phyloP scores from a whole-genome alignment of 2,797 vertebrate genomes.

The Ficedula albicollis region DNA sequence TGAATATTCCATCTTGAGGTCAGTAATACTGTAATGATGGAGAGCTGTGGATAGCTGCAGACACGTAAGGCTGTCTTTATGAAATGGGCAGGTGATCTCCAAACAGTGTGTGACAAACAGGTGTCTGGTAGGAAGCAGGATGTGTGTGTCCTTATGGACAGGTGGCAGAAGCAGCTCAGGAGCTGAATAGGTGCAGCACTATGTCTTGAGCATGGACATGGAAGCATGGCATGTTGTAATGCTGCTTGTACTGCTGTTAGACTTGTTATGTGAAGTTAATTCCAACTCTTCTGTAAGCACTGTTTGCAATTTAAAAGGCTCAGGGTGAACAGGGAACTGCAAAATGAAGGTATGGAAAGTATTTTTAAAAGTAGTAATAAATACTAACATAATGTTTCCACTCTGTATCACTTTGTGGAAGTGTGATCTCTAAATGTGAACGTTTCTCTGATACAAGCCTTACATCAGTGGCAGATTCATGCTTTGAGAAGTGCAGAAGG shows the following conservation, averaged over 20 bases:
- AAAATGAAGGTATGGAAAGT: not conserved
- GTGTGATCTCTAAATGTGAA: not conserved
- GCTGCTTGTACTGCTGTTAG: not conserved
- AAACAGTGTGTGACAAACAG: not conserved
- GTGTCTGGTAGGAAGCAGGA: not conserved
- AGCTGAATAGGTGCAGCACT: not conserved
- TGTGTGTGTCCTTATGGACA: not conserved
- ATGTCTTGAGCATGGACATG: not conserved
- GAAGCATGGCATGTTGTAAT: not conserved
- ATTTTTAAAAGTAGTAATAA: rapidly evolving
- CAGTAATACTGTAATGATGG: not conserved
- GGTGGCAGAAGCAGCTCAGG: not conserved
- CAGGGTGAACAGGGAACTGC: not conserved
- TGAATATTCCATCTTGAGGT: not conserved
- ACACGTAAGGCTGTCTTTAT: not conserved
- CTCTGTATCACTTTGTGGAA: not conserved
- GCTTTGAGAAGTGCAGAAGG: not conserved
- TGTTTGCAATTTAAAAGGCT: not conserved
- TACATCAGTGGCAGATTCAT: not conserved
- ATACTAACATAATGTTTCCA: not conserved
- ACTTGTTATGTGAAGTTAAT: not conserved
- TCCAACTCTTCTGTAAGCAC: not conserved
- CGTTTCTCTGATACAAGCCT: not conserved
- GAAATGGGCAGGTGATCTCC: not conserved
- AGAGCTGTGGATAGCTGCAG: not conserved